Percentiles rank a stretch among this genome's conserved stretches.
These are phyloP conservation scores for Trichopoda pennipes DNA, from an alignment of 2,888 invertebrate species.

Conservation along the genomic window DNA sequence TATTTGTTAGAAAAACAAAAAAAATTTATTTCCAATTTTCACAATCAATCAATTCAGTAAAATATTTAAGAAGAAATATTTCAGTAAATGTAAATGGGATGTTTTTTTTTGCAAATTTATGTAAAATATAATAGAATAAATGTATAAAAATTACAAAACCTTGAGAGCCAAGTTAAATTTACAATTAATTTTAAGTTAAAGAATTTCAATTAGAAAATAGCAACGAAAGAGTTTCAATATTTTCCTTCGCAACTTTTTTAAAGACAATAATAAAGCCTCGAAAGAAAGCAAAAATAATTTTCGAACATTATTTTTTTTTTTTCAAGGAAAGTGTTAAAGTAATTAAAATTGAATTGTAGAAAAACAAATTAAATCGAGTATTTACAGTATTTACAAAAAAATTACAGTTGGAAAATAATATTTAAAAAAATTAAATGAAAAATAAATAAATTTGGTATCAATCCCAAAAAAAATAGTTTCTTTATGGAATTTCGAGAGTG, in stretches of 20 bases:
- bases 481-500: slow-evolving; percentile 43
- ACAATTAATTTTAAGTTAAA: slow-evolving; percentile 13
- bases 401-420: not conserved
- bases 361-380: slow-evolving; percentile 14
- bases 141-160: slow-evolving; percentile 43
- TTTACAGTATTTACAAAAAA: slow-evolving; percentile 53
- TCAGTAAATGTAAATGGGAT: slow-evolving; percentile 9
- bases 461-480: slow-evolving; percentile 24
- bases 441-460: slow-evolving; percentile 52
- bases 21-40: slow-evolving; percentile 44
- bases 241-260: slow-evolving; percentile 4
- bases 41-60: slow-evolving; percentile 38
- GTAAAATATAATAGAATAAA: slow-evolving; percentile 25
- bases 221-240: slow-evolving; percentile 18
- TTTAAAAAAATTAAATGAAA: slow-evolving; percentile 15
- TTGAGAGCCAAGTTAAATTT: slow-evolving; percentile 46
- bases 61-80: slow-evolving; percentile 39
- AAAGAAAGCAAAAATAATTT: slow-evolving; percentile 37
- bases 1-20: slow-evolving; percentile 18
- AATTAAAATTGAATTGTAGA: slow-evolving; percentile 17
- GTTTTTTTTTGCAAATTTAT: slow-evolving; percentile 19
- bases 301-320: slow-evolving; percentile 18
- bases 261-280: slow-evolving; percentile 19
- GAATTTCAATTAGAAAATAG: slow-evolving; percentile 12
- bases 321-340: not conserved